These are phyloP conservation scores for Anguilla anguilla DNA, from an alignment of 2,797 vertebrate species.

Conservation along the genomic window DNA sequence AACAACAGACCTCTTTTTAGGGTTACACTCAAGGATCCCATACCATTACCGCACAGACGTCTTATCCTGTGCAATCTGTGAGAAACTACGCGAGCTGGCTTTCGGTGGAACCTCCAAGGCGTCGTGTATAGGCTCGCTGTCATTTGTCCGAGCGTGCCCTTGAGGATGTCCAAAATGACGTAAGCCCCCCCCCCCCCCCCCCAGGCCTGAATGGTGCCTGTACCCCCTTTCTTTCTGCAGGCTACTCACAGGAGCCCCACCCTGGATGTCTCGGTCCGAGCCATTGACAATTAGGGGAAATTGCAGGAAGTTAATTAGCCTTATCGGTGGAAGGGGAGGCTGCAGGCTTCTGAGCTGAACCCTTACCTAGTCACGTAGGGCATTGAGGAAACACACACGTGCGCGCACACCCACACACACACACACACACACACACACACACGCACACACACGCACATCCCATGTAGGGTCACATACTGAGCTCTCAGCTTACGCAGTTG, in stretches of 20 bases:
- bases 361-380: slow-evolving; percentile 73
- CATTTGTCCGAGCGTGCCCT: background rate
- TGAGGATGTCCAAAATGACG: background rate
- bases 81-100: background rate
- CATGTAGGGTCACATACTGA: background rate
- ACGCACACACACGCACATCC: background rate
- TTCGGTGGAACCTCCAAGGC: background rate
- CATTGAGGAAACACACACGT: slow-evolving; percentile 19
- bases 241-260: slow-evolving; percentile 60
- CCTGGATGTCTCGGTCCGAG: slow-evolving; percentile 71
- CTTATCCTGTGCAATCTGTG: background rate
- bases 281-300: slow-evolving; percentile 72
- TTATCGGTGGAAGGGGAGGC: slow-evolving; percentile 71
- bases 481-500: background rate
- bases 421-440: slow-evolving; percentile 24
- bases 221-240: slow-evolving; percentile 5
- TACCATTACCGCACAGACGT: background rate
- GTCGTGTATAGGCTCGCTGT: background rate
- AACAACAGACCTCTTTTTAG: background rate
- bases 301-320: slow-evolving; percentile 78
- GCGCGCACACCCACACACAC: slow-evolving; percentile 28
- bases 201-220: background rate
- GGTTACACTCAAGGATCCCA: background rate
- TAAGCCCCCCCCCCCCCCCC: background rate
- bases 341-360: slow-evolving; percentile 59